Base-by-base conservation (phyloP, 2,888 invertebrate species). In the Folsomia manolachei region DNA sequence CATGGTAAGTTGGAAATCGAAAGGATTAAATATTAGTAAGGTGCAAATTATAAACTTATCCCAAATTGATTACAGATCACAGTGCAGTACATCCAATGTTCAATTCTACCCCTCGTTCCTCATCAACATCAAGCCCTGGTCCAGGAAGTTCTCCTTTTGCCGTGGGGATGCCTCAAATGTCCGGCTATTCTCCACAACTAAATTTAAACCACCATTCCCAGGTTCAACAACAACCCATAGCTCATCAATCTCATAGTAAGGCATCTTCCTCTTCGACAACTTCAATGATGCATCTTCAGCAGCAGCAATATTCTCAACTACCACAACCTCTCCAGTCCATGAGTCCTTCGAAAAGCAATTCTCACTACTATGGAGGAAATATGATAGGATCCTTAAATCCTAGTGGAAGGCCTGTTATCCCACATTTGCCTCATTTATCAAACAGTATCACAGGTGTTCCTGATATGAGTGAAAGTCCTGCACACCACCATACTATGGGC, bases 191-290 rank as follows among this genome's bases (percentile, higher is more conserved):
- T 21, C 39, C 67, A 56, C 77, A 71, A 63, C 60, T 75, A 21
- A 71, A 75, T 63, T 52, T 75, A n/a, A 71, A 75, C 63, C 64
- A 68, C 11, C 71, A 73, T 65, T 69, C 68, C 19, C 70, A 65
- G 63, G 70, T 61, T 64, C 64, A 64, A 26, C 64, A 64, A n/a
- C 27, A 26, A 27, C 27, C 64, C 4, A 39, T 39, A 27, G 4
- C 64, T 27, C 64, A 64, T 27, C 64, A 26, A 27, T 64, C 64
- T 4, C 23, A 64, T 19, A 60, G n/a, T 11, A 61, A 70, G 21
- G 24, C 52, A 19, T 52, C 63, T 60, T 69, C 51, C 24, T 70
- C 69, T 39, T 39, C 51, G 39, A 53, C 25, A 27, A 69, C 70
- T 4, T 39, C 39, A 39, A 39, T 39, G 39, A 39, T 39, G 26